Conservation (phyloP, 2,888 invertebrate species). For the Drosophila falleni region DNA sequence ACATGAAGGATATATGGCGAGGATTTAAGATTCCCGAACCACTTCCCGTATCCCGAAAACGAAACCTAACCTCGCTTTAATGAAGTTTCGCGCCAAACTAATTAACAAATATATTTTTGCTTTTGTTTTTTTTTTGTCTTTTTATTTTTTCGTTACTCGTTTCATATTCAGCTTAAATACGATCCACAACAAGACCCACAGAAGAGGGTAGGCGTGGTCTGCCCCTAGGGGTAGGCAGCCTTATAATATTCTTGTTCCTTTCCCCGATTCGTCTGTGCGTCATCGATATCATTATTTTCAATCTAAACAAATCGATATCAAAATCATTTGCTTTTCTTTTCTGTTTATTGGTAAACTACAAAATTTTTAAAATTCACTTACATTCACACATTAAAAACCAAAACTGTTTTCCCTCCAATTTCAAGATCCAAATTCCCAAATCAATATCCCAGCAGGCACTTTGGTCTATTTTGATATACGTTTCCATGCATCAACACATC, state of each 20-base stretch:
- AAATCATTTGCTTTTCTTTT: conserved; percentile 18
- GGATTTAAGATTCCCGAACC: conserved; percentile 13
- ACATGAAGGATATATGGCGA: neutral
- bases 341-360: conserved; percentile 30
- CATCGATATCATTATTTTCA: conserved; percentile 44
- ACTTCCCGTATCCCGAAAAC: neutral
- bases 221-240: conserved; percentile 65
- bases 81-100: conserved; percentile 47
- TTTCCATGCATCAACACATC: conserved; percentile 61
- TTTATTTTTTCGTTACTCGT: conserved; percentile 26
- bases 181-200: conserved; percentile 82
- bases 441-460: conserved; percentile 19
- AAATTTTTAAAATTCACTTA: conserved; percentile 52
- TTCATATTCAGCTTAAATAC: conserved; percentile 75
- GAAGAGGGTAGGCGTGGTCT: conserved; percentile 81
- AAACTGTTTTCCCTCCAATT: neutral
- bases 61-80: conserved; percentile 45
- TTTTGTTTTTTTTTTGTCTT: conserved; percentile 42
- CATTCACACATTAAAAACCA: conserved; percentile 45
- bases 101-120: conserved; percentile 51
- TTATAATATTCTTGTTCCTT: conserved; percentile 3
- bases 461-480: conserved; percentile 53
- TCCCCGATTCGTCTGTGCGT: conserved; percentile 47
- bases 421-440: conserved; percentile 1
- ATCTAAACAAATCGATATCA: conserved; percentile 60